These are phyloP conservation scores for Balaenoptera acutorostrata DNA, from an alignment of 2,113 vertebrate genomes.

Conservation along the genomic window DNA sequence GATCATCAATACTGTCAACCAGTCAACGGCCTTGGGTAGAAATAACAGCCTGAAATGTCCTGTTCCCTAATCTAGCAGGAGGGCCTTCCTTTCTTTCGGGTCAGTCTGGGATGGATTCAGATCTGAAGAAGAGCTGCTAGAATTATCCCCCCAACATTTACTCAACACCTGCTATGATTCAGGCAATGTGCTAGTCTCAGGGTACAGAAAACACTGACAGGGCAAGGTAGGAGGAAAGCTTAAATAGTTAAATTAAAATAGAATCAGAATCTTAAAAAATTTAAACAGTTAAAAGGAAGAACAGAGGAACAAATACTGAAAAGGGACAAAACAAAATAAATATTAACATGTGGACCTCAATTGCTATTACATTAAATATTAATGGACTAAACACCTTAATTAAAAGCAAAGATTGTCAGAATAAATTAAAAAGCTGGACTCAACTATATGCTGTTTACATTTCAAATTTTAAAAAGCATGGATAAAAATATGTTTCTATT, in stretches of 20 bases:
- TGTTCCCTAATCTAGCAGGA: constrained; percentile 32
- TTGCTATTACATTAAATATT: background rate
- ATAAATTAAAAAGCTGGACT: background rate
- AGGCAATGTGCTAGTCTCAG: background rate
- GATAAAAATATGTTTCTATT: background rate
- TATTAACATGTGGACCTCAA: background rate
- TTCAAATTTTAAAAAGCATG: background rate
- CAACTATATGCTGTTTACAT: background rate
- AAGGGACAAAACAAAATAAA: background rate
- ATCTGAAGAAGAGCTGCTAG: background rate
- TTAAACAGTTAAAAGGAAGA: background rate
- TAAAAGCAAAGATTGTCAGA: background rate
- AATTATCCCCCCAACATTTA: background rate
- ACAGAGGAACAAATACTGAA: background rate
- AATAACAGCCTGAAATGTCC: background rate
- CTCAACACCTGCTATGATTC: background rate
- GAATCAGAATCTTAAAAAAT: background rate
- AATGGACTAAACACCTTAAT: background rate
- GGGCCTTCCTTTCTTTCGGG: background rate
- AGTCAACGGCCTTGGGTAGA: background rate
- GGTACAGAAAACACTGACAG: background rate
- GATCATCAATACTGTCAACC: background rate
- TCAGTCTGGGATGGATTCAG: background rate
- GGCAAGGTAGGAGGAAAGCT: background rate
- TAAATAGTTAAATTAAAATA: background rate